Percentiles rank a stretch among this genome's conserved stretches.
Evolutionary conservation across 2,888 invertebrate species (phyloP).

Genomic region (Lissocephala sabroskyi): DNA sequence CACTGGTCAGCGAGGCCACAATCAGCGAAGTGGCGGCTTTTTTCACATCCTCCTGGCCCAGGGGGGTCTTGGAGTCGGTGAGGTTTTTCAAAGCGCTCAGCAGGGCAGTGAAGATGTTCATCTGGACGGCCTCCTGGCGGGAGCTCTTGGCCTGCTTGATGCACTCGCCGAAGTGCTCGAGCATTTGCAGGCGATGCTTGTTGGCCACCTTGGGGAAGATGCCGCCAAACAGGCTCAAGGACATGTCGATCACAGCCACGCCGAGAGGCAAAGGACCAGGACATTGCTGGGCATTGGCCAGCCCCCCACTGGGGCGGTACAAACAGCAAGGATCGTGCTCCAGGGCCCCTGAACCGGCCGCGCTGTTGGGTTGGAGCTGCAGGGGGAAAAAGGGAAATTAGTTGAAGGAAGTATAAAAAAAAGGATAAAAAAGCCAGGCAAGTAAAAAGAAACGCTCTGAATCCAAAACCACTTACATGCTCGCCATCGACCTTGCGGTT

Average conservation of each 20-base stretch:
- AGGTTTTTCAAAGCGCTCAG: constrained; percentile 90
- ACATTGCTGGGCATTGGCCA: constrained; percentile 67
- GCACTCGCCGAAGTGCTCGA: constrained; percentile 97
- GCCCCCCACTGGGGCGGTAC: constrained; percentile 76
- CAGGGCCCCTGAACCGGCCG: constrained; percentile 94
- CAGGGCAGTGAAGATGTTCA: constrained; percentile 96
- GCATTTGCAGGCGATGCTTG: constrained; percentile 97
- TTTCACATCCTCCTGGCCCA: constrained; percentile 92
- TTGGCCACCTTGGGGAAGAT: constrained; percentile 95
- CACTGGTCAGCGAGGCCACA: constrained; percentile 83
- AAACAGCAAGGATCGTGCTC: constrained; percentile 97
- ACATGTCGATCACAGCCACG: constrained; percentile 96
- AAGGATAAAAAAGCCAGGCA: neutral
- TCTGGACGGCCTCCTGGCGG: constrained; percentile 94
- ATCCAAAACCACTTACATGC: constrained; percentile 78
- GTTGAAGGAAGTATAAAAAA: constrained; percentile 4
- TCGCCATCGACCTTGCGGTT: constrained; percentile 86
- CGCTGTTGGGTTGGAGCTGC: constrained; percentile 94
- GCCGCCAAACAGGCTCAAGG: constrained; percentile 92
- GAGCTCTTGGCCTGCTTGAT: constrained; percentile 93
- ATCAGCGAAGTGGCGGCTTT: constrained; percentile 87
- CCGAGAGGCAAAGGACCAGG: constrained; percentile 92
- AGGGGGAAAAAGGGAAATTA: constrained; percentile 36
- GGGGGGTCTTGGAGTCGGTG: constrained; percentile 87
- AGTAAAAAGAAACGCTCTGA: constrained; percentile 6